Evolutionary conservation across 2,888 invertebrate species (phyloP).

Genomic region (Platycheirus rosarum): DNA sequence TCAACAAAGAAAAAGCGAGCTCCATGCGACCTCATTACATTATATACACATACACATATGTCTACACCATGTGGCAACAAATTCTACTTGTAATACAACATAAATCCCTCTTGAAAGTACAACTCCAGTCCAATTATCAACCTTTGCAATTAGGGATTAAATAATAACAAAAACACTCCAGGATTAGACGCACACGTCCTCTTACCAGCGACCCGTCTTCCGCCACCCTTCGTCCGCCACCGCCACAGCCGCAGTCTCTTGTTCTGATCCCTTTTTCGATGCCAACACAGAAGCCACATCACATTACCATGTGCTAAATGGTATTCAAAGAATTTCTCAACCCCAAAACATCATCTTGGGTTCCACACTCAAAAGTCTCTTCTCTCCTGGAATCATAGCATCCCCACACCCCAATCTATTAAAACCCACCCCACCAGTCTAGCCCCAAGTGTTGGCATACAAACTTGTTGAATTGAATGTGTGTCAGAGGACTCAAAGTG

Average conservation of each 20-base stretch:
- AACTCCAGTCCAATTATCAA: constrained; percentile 63
- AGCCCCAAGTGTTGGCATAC: constrained; percentile 48
- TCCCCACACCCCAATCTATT: background rate
- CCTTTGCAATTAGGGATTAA: constrained; percentile 66
- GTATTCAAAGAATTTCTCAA: constrained; percentile 61
- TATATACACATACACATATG: constrained; percentile 1
- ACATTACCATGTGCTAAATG: constrained; percentile 70
- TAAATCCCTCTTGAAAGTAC: constrained; percentile 52
- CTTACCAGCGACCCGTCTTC: background rate
- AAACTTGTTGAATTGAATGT: constrained; percentile 68
- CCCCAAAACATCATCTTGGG: constrained; percentile 58
- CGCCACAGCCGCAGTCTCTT: background rate
- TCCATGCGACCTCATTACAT: background rate
- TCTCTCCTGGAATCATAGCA: background rate
- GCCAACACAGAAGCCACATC: constrained; percentile 51
- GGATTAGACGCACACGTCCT: constrained; percentile 26
- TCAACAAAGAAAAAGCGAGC: background rate
- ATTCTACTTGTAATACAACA: constrained; percentile 44
- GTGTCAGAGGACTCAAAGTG: constrained; percentile 36
- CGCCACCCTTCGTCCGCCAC: background rate
- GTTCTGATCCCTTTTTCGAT: background rate
- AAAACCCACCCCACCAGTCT: constrained; percentile 31
- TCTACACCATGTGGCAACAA: constrained; percentile 48
- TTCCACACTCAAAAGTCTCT: constrained; percentile 44
- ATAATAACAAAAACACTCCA: constrained; percentile 63